Conservation (phyloP, 2,113 vertebrate species). For the pig (Sus scrofa) region T2T-Sscrofa CM000814.6:93058001-93058500, state of each 20-base stretch:
- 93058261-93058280: no score
- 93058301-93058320: no score
- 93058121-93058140: accelerated
- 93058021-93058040: accelerated
- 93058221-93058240: background rate
- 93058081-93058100: accelerated
- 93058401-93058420: background rate
- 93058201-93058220: background rate
- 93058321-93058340: background rate
- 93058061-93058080: background rate
- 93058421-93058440: background rate
- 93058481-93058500: background rate
- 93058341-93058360: background rate
- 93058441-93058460: background rate
- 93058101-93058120: background rate
- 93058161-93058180: background rate
- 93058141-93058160: background rate
- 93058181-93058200: accelerated
- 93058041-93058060: background rate
- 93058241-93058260: accelerated
- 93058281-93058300: accelerated
- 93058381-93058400: background rate
- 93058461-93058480: background rate
- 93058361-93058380: background rate
- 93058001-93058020: background rate